Evolutionary conservation across 2,888 invertebrate genomes (phyloP), one percentile per base, ranked within the genome.

Genomic region (Bedellia somnulentella): DNA sequence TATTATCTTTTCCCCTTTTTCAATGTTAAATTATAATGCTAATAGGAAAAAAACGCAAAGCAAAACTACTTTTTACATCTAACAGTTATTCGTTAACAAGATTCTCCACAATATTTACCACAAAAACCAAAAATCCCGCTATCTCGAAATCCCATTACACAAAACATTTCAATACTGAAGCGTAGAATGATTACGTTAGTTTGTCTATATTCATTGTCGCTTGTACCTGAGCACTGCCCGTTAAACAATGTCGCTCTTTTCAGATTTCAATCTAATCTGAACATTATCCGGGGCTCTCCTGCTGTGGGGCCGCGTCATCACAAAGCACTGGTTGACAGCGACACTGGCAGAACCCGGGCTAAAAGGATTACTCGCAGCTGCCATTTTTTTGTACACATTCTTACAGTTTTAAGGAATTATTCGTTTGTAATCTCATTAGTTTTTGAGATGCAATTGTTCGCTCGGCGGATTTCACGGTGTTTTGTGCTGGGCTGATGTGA

Each of bases 321-420:
- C 73, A 73, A 75, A 75, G 67, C 64, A 68, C 62, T 70, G 71
- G 73, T 73, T 75, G 73, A 75, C 73, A 75, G 70, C 62, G 67
- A 61, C 29, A 12, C 15, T 11, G 24, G 15, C 29, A 12, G n/a
- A 12, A n/a, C 6, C 31, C 12, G 18, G 10, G 15, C 11, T 6
- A 61, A 71, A 63, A 57, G 63, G 60, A 66, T 73, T 68, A 66
- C 62, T 52, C 45, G 52, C 67, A 66, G 60, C 61, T 64, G 62
- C 47, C 45, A 42, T 35, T 42, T 47, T 48, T 55, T 56, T 41
- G 35, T 43, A 25, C 18, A 24, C 16, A 13, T 14, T 15, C 15
- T n/a, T 28, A 28, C 28, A 54, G 55, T 64, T 63, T 66, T 58
- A 52, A 45, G 43, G 58, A 56, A 62, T 67, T 60, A 59, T 42